Conservation (phyloP, 2,888 invertebrate genomes). For the Microctonus brassicae region DNA sequence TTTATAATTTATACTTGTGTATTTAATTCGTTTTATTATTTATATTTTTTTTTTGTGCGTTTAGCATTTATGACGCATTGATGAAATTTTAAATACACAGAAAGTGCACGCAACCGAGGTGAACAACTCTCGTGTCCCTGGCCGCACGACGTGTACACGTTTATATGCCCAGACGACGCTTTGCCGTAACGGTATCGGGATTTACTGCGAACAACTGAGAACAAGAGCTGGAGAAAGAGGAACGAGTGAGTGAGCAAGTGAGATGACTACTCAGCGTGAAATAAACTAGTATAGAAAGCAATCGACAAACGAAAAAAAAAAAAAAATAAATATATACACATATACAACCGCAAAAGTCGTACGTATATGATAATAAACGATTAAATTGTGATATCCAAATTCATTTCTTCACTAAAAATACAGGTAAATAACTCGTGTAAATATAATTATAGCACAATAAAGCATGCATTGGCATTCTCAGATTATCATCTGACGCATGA, state of each 20-base stretch:
- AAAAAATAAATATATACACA: neutral
- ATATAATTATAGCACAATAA: neutral
- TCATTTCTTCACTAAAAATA: neutral
- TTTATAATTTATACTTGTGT: too few relatives aligned
- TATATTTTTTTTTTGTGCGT: neutral
- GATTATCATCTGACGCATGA: slow-evolving; percentile 26
- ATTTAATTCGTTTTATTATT: too few relatives aligned
- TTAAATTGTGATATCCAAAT: neutral
- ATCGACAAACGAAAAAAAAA: neutral
- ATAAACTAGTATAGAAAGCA: neutral
- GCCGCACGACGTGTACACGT: neutral
- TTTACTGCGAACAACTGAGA: slow-evolving; percentile 5
- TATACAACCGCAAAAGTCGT: neutral
- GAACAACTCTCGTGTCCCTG: slow-evolving; percentile 12
- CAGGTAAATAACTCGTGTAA: neutral
- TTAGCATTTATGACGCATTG: too few relatives aligned
- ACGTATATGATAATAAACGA: neutral
- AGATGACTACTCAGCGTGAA: neutral
- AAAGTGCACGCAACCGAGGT: neutral
- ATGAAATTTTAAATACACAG: neutral
- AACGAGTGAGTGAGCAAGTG: neutral
- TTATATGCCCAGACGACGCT: slow-evolving; percentile 12
- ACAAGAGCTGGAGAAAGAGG: neutral
- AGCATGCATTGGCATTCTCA: slow-evolving; percentile 9
- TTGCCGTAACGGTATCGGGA: slow-evolving; percentile 30